Base-by-base conservation (phyloP, 2,888 invertebrate genomes). In the Xiphydria camelus region DNA sequence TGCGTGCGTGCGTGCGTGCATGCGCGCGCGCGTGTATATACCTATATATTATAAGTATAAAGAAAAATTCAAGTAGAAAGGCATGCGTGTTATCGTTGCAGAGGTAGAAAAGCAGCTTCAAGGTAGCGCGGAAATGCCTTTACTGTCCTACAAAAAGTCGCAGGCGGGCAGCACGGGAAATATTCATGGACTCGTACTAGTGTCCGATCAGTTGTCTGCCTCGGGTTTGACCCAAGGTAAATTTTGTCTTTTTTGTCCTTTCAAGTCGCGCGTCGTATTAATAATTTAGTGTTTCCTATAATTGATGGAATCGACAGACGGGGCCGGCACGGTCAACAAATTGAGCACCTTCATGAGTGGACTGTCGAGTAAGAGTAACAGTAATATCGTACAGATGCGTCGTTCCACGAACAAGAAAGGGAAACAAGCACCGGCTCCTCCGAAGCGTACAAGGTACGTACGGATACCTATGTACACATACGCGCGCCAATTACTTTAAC, bases 101-200 rank as follows among this genome's bases (percentile, higher is more conserved):
- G 94, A 94, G 80, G 94, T 95, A 62, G 94, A 94, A 80, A 94
- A 93, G 77, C 94, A 94, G 77, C 81, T 94, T 60, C 92, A 91
- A 77, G 85, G 84, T 55, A 78, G 78, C 63, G 80, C 82, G 22
- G 77, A 79, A 47, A 73, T 76, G 36, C 84, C 85, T 6, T 82
- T 83, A 66, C 77, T 84, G 73, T 80, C 83, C 9, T 82, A 80
- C 62, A 84, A 83, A 69, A 83, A 83, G 63, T 79, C 82, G 7
- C 82, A 83, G 63, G 81, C 82, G 29, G 83, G 83, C 49, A 83
- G 84, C 72, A 80, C 83, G 51, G 82, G 80, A 37, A 84, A 83
- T 64, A 79, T 83, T 52, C 82, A 83, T 55, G 81, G 82, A 36
- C 70, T 79, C 48, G 76, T 77, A 46, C 67, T 76, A 44, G 72